Evolutionary conservation across 2,888 invertebrate genomes (phyloP).

Genomic region (Pterostichus niger): DNA sequence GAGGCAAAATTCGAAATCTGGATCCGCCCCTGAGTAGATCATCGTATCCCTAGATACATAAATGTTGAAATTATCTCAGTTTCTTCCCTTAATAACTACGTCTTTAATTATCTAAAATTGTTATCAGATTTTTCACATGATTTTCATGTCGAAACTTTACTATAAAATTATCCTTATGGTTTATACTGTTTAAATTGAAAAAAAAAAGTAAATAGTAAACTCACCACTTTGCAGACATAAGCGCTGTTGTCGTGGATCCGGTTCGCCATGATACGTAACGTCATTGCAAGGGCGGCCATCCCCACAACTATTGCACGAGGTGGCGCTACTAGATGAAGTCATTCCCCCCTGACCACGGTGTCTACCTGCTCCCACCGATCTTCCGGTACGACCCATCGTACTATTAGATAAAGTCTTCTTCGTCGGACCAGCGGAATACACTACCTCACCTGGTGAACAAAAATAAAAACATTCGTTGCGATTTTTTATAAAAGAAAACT

Average conservation of each 20-base stretch:
- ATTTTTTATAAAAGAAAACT: too few species aligned
- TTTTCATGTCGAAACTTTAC: too few species aligned
- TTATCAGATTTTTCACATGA: too few species aligned
- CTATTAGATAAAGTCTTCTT: constrained; percentile 75
- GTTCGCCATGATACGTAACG: constrained; percentile 74
- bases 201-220: background rate
- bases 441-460: constrained; percentile 72
- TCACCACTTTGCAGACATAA: constrained; percentile 75
- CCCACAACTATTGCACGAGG: constrained; percentile 77
- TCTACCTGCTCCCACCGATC: constrained; percentile 71
- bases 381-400: constrained; percentile 75
- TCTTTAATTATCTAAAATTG: too few species aligned
- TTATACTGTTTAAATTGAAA: too few species aligned
- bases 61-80: too few species aligned
- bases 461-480: too few species aligned
- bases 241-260: constrained; percentile 72
- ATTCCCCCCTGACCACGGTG: constrained; percentile 78
- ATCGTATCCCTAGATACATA: too few species aligned
- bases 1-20: too few species aligned
- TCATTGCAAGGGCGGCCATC: constrained; percentile 73
- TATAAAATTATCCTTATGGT: too few species aligned
- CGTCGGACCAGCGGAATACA: constrained; percentile 73
- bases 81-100: too few species aligned
- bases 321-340: constrained; percentile 81
- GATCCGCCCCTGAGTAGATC: too few species aligned